These are phyloP conservation scores for Corythoichthys intestinalis DNA, from an alignment of 2,113 vertebrate species.

Conservation along the genomic window DNA sequence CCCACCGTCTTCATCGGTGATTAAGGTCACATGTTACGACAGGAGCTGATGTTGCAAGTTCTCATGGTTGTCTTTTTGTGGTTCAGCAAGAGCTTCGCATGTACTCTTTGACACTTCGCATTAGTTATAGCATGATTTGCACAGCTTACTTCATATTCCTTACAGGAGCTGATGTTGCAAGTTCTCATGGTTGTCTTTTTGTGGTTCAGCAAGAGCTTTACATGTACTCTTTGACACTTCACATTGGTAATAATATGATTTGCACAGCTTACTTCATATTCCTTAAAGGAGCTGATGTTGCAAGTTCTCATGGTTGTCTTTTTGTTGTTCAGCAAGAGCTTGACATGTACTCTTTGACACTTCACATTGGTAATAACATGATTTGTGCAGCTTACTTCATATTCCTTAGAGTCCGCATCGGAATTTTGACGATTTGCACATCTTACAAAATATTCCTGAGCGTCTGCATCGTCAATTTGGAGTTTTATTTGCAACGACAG, in stretches of 20 bases:
- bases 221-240: slow-evolving; percentile 15
- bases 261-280: background rate
- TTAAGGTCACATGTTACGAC: slow-evolving; percentile 50
- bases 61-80: slow-evolving; percentile 11
- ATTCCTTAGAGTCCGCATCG: slow-evolving; percentile 13
- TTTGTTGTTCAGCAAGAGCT: slow-evolving; percentile 11
- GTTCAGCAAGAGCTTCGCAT: slow-evolving; percentile 10
- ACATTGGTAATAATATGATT: background rate
- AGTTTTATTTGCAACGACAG: background rate
- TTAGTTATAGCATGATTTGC: background rate
- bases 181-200: slow-evolving; percentile 23
- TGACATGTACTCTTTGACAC: slow-evolving; percentile 11
- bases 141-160: background rate
- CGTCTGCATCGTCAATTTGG: background rate
- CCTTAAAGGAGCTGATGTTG: slow-evolving; percentile 55
- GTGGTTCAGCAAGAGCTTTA: slow-evolving; percentile 9
- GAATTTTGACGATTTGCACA: too few species aligned
- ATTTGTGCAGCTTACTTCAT: background rate
- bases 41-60: slow-evolving; percentile 60
- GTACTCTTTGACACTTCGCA: slow-evolving; percentile 17
- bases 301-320: slow-evolving; percentile 34
- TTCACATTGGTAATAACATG: slow-evolving; percentile 2
- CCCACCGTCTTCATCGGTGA: slow-evolving; percentile 22
- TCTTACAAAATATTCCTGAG: background rate
- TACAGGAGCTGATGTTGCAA: slow-evolving; percentile 61